Conservation (phyloP, 2,797 vertebrate species). For the Falco concolor region DNA sequence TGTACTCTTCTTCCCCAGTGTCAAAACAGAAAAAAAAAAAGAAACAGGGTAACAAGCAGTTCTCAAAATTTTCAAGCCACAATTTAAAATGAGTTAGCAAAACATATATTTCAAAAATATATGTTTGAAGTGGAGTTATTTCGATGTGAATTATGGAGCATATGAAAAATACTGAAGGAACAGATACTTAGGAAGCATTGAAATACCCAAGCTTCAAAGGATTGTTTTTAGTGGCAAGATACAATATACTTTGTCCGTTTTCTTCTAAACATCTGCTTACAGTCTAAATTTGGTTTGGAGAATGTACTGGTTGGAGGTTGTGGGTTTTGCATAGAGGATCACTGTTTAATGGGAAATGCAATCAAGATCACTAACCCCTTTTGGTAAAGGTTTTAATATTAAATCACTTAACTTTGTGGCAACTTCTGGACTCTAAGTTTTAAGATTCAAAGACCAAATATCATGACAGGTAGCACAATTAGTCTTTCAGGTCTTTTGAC, state of each 20-base stretch:
- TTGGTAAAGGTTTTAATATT: background rate
- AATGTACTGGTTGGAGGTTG: background rate
- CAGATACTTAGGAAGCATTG: background rate
- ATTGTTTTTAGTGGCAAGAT: background rate
- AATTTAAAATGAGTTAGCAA: background rate
- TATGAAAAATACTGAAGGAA: background rate
- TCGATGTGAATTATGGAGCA: background rate
- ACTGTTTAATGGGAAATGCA: background rate
- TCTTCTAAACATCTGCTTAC: background rate
- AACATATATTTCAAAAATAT: background rate
- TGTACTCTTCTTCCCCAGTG: background rate
- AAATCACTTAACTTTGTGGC: background rate
- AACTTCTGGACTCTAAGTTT: background rate
- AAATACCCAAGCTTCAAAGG: background rate
- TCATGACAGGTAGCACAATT: background rate
- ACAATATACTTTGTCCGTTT: background rate
- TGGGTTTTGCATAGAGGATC: background rate
- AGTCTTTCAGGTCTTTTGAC: background rate
- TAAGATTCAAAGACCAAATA: background rate
- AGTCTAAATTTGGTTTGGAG: background rate
- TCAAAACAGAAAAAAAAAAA: background rate
- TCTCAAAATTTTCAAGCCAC: background rate
- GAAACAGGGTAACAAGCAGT: background rate
- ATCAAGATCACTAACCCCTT: background rate
- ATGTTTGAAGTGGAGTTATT: background rate